Base-by-base conservation (phyloP, 1,140 invertebrate genomes). In the Lerema accius region DNA sequence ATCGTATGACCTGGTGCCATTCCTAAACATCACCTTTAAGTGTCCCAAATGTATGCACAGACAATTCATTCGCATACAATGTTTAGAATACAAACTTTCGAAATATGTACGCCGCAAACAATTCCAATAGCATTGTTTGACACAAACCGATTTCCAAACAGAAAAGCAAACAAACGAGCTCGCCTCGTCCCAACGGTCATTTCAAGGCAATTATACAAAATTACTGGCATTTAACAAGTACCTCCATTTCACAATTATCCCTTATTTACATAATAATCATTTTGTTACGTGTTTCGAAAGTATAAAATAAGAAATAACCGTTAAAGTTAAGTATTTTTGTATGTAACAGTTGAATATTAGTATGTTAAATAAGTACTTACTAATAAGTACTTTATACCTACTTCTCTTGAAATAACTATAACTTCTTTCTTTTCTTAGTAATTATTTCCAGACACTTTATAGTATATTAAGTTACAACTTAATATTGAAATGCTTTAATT, bases 11-110 rank as follows among this genome's bases (percentile, higher is more conserved):
- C n/a, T n/a, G n/a, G n/a, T n/a, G n/a, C n/a, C n/a, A n/a, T n/a
- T n/a, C n/a, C 23, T 9, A 55, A 42, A 15, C 11, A 42, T 11
- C 35, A 13, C 13, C 40, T 10, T 40, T 23, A 23, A 3, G 40
- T 55, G 28, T 55, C 28, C 15, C 40, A 45, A 40, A 15, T 32
- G 16, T 23, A 17, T 56, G 51, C 35, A 56, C 10, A 19, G 32
- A 13, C 23, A 28, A 16, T 17, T 40, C 40, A 45, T 32, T 45
- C 40, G 23, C 14, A 14, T 23, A 56, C 53, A 43, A 43, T 56
- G 26, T 32, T 56, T 45, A 45, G 28, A 43, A 56, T 45, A 56
- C 23, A 56, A 56, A 56, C 35, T 56, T 56, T 56, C 53, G 40
- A 40, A 56, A 56, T 56, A 56, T 14, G 14, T 14, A 3, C 17